Percentiles rank a stretch among this genome's conserved stretches.
Conservation (phyloP, 2,113 vertebrate species). For the Phalacrocorax carbo region DNA sequence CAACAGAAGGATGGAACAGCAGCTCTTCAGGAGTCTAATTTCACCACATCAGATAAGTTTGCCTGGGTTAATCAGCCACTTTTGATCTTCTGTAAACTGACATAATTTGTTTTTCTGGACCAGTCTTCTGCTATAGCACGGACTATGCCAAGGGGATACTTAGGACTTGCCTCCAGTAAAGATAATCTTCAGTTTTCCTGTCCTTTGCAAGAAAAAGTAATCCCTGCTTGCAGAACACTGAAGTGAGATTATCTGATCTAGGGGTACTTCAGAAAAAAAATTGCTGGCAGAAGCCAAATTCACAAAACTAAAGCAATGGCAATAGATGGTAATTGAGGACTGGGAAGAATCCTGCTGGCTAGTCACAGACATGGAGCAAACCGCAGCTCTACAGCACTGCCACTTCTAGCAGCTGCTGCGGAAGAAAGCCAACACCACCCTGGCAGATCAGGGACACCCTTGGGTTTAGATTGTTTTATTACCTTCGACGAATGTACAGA, state of each 20-base stretch:
- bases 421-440: background rate
- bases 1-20: background rate
- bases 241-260: background rate
- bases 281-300: background rate
- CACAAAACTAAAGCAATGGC: background rate
- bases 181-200: background rate
- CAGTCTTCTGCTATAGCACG: background rate
- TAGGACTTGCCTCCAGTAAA: background rate
- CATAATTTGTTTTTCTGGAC: background rate
- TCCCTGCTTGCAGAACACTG: background rate
- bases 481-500: background rate
- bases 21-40: background rate
- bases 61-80: background rate
- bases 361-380: background rate
- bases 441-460: background rate
- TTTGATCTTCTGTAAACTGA: background rate
- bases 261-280: background rate
- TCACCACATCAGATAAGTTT: background rate
- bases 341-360: background rate
- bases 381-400: fast-evolving
- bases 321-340: background rate
- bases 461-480: background rate
- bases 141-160: background rate
- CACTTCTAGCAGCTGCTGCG: background rate
- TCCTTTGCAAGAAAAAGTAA: background rate